Conservation (phyloP, 2,113 vertebrate genomes). For the Eptesicus fuscus region DNA sequence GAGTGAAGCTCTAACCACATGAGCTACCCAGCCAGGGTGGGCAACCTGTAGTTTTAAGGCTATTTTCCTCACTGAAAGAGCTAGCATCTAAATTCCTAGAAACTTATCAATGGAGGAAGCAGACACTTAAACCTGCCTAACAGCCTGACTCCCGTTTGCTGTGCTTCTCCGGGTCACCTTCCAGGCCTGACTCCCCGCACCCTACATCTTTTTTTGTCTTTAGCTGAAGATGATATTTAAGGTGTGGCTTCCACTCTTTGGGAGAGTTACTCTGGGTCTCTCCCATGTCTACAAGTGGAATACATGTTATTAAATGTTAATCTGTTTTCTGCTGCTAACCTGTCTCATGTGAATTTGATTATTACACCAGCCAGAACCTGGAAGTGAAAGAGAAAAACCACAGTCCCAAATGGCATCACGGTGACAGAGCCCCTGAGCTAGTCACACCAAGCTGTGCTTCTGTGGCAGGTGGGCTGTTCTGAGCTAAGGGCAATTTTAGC, state of each 20-base stretch:
- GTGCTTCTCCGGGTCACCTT: background rate
- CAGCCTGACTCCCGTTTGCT: background rate
- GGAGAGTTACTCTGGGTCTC: too few species aligned
- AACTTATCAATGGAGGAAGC: background rate
- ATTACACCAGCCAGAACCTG: too few species aligned
- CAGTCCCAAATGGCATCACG: background rate
- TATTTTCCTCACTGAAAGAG: background rate
- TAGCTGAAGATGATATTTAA: background rate
- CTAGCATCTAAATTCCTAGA: background rate
- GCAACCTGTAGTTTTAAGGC: background rate
- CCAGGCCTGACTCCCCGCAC: background rate
- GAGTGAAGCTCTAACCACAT: background rate
- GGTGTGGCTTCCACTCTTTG: background rate
- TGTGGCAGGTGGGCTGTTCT: background rate
- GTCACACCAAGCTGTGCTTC: too few species aligned
- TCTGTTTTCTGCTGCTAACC: background rate
- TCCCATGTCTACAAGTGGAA: background rate
- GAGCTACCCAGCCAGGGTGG: too few species aligned
- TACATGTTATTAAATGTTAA: background rate
- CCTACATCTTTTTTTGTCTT: background rate
- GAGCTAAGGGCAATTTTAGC: background rate
- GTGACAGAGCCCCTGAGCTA: background rate
- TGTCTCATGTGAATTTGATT: background rate
- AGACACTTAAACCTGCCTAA: too few species aligned
- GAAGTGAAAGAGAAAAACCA: background rate